A percentile compares a stretch with the other conserved stretches of the same genome.
These are phyloP conservation scores for Eutolmus rufibarbis DNA, from an alignment of 2,888 invertebrate species.

Conservation along the genomic window DNA sequence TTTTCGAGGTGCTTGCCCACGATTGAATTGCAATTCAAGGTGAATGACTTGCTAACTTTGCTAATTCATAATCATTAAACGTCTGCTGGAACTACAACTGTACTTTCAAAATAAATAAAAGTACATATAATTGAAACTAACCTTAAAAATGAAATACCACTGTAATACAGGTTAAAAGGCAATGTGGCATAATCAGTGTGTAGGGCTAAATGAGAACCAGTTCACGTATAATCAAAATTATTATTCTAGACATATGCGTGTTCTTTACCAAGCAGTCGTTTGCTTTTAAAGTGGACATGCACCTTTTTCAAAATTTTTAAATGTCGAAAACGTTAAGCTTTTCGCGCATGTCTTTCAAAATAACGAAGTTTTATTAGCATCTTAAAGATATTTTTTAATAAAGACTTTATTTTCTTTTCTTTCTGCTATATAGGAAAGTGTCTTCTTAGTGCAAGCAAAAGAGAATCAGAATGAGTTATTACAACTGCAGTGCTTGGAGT, in stretches of 20 bases:
- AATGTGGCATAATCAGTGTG: too few species aligned
- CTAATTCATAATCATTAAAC: neutral
- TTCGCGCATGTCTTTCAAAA: neutral
- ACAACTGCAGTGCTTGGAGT: slow-evolving; percentile 59
- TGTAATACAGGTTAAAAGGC: too few species aligned
- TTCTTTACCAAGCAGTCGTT: neutral
- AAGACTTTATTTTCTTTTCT: neutral
- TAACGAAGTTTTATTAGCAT: neutral
- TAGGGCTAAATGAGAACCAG: too few species aligned
- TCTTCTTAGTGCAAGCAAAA: slow-evolving; percentile 81
- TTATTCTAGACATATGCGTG: neutral
- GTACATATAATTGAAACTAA: too few species aligned
- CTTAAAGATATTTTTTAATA: neutral
- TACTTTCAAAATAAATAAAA: neutral
- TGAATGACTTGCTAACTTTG: neutral
- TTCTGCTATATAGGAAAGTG: slow-evolving; percentile 71
- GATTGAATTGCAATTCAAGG: neutral
- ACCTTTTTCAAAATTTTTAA: neutral
- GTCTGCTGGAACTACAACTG: neutral
- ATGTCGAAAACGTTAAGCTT: neutral
- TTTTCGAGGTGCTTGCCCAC: neutral
- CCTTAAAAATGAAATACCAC: too few species aligned
- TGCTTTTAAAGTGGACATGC: neutral
- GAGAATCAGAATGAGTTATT: slow-evolving; percentile 69
- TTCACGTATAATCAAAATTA: too few species aligned